Conservation (phyloP, 2,888 invertebrate species). For the Pandemis corylana region DNA sequence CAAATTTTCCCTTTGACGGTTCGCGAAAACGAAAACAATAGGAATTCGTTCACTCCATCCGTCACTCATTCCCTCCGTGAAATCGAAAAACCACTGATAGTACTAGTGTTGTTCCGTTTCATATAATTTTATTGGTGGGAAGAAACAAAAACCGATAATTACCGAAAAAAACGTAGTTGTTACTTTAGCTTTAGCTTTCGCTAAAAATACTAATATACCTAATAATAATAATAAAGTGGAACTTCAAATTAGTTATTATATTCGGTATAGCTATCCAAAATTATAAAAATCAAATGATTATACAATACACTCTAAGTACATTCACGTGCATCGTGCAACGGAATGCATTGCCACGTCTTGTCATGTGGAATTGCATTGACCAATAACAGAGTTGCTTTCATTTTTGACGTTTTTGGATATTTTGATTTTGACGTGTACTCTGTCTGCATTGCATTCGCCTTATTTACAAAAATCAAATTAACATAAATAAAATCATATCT, state of each 20-base stretch:
- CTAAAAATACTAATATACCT: not conserved
- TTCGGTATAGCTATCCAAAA: not conserved
- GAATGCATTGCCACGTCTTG: conserved; percentile 75
- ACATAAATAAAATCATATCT: conserved; percentile 44
- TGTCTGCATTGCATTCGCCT: conserved; percentile 63
- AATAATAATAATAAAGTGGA: not conserved
- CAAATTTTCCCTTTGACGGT: conserved; percentile 37
- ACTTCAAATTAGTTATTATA: not conserved
- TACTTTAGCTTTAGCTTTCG: not conserved
- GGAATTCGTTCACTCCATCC: conserved; percentile 29
- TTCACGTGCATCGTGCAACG: conserved; percentile 41
- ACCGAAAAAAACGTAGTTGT: not conserved
- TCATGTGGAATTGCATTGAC: conserved; percentile 72
- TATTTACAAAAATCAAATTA: conserved; percentile 72
- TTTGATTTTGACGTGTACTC: conserved; percentile 81
- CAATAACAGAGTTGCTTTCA: conserved; percentile 61
- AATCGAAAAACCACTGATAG: conserved; percentile 45
- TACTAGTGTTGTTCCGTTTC: conserved; percentile 32
- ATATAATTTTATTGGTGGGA: not conserved
- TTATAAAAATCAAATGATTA: not conserved
- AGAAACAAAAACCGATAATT: conserved; percentile 22
- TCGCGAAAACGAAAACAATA: conserved; percentile 40
- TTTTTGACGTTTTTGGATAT: conserved; percentile 53
- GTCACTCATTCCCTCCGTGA: conserved; percentile 42
- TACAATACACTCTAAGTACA: not conserved